Conservation (phyloP, 2,113 vertebrate species). For the Cryptomyrus ogoouensis region DNA sequence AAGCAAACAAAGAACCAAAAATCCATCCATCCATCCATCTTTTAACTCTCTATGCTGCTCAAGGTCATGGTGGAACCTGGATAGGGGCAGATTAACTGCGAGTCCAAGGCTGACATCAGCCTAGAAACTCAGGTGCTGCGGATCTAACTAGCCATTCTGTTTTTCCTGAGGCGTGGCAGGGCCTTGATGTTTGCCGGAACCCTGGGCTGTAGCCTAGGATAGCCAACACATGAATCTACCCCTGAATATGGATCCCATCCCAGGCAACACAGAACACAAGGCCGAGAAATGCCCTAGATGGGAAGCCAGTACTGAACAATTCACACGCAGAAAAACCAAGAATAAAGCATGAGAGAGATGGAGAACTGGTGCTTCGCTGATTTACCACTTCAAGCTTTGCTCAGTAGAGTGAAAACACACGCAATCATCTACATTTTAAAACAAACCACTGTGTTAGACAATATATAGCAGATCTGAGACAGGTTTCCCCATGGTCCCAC, state of each 20-base stretch:
- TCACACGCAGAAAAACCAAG: background rate
- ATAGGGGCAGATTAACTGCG: background rate
- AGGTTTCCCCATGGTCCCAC: background rate
- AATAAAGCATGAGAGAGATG: background rate
- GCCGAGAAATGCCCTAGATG: background rate
- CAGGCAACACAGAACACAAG: background rate
- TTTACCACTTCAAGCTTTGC: background rate
- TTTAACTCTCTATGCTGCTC: background rate
- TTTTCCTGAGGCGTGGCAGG: background rate
- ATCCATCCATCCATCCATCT: background rate
- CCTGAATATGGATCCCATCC: background rate
- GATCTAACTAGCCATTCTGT: background rate
- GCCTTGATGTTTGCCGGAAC: background rate
- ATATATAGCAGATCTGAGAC: background rate
- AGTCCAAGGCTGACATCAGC: background rate
- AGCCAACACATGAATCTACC: background rate
- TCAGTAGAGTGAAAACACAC: background rate
- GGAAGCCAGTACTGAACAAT: background rate
- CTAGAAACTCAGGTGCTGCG: background rate
- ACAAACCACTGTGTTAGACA: background rate
- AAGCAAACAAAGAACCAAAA: background rate
- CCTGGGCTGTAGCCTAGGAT: background rate
- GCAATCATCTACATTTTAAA: background rate
- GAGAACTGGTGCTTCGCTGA: background rate
- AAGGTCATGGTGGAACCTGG: background rate